These are phyloP conservation scores for Sinocyclocheilus maitianheensis DNA, from an alignment of 2,113 vertebrate genomes.

Conservation along the genomic window DNA sequence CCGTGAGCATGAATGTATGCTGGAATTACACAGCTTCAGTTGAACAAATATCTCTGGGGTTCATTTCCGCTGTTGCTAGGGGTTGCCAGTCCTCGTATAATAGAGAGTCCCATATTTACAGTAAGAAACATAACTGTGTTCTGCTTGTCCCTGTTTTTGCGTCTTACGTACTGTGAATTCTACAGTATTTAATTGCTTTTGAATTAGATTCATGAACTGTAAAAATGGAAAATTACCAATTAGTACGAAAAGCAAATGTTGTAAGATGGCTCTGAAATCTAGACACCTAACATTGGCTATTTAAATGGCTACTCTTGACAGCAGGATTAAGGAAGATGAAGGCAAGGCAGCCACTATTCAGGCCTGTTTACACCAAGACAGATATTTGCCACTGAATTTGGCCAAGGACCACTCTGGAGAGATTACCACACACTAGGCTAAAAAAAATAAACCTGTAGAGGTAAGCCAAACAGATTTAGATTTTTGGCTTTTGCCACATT, in stretches of 20 bases:
- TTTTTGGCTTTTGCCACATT: neutral
- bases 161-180: neutral
- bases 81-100: constrained; percentile 1
- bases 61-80: constrained; percentile 39
- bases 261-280: neutral
- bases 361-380: neutral
- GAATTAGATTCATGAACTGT: neutral
- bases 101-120: constrained; percentile 45
- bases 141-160: neutral
- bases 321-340: neutral
- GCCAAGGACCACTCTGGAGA: neutral
- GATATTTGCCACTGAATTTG: neutral
- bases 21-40: constrained; percentile 56
- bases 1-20: constrained; percentile 50
- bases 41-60: constrained; percentile 59
- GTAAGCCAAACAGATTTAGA: neutral
- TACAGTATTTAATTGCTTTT: neutral
- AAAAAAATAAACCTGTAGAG: neutral
- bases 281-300: neutral
- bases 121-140: neutral
- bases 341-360: neutral
- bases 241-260: neutral
- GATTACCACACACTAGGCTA: neutral
- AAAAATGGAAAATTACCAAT: neutral
- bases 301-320: neutral